Percentiles rank a stretch among this genome's conserved stretches.
Conservation (phyloP, 1,140 invertebrate species). For the Drosophila rufa region DNA sequence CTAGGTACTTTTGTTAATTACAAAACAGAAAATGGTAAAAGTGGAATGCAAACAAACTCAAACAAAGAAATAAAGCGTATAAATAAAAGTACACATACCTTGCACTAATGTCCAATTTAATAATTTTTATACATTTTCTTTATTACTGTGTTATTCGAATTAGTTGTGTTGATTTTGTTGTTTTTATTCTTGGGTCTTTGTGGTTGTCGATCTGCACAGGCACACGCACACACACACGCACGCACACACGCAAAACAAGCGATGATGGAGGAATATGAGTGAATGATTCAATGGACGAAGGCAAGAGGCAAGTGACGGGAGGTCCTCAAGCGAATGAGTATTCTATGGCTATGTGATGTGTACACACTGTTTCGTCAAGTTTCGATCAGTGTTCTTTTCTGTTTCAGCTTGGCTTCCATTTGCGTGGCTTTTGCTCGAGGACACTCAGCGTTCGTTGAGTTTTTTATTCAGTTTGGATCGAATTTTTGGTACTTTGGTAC, state of each 20-base stretch:
- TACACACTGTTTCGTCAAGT: slow-evolving; percentile 36
- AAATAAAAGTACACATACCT: slow-evolving; percentile 80
- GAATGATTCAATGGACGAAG: slow-evolving; percentile 9
- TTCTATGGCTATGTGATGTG: slow-evolving; percentile 3
- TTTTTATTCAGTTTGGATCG: slow-evolving; percentile 11
- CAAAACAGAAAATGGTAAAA: slow-evolving; percentile 16
- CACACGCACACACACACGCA: slow-evolving; percentile 5
- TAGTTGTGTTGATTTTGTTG: slow-evolving; percentile 6
- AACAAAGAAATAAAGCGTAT: slow-evolving; percentile 55
- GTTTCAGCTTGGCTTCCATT: slow-evolving; percentile 64
- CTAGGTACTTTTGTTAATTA: slow-evolving; percentile 9
- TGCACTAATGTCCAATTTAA: slow-evolving; percentile 77
- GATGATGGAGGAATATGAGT: slow-evolving; percentile 27
- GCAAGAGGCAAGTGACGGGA: not conserved
- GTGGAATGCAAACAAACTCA: slow-evolving; percentile 18
- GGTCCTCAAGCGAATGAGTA: slow-evolving; percentile 17
- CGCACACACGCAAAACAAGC: slow-evolving; percentile 22
- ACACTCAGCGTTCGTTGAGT: slow-evolving; percentile 15
- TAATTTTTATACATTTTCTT: slow-evolving; percentile 28
- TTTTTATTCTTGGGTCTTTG: not conserved
- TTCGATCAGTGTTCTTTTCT: slow-evolving; percentile 14
- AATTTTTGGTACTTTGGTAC: slow-evolving; percentile 71
- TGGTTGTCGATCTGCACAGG: slow-evolving; percentile 9
- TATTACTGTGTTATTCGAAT: slow-evolving; percentile 22
- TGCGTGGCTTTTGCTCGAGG: slow-evolving; percentile 58